These are phyloP conservation scores for Cephus pygmeus DNA, from an alignment of 2,888 invertebrate species.

Conservation along the genomic window DNA sequence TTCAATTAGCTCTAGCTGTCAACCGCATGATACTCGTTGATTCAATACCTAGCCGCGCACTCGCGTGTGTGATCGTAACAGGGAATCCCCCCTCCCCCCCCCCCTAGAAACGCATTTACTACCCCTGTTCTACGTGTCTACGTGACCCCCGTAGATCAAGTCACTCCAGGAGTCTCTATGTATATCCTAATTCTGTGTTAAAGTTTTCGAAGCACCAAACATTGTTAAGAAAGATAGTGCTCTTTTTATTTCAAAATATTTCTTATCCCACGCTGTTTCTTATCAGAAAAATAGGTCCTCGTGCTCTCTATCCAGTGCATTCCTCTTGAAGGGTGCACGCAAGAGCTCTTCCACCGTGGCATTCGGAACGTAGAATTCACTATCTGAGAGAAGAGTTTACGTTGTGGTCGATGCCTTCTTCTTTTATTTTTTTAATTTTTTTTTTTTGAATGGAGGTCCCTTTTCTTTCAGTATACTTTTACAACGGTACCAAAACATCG, in stretches of 20 bases:
- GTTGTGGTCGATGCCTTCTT: neutral
- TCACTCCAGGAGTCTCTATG: neutral
- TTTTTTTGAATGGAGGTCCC: neutral
- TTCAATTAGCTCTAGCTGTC: constrained; percentile 64
- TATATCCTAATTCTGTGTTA: neutral
- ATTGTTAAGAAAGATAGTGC: neutral
- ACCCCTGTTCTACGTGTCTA: neutral
- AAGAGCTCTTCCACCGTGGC: neutral
- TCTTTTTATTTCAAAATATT: neutral
- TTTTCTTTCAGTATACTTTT: neutral
- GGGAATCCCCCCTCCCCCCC: neutral
- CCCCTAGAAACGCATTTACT: neutral
- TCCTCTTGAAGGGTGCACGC: neutral
- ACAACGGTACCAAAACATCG: neutral
- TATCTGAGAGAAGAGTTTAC: neutral
- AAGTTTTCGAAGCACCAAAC: neutral
- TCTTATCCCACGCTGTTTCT: neutral
- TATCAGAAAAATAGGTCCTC: neutral
- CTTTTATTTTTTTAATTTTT: too few species aligned
- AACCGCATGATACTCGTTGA: constrained; percentile 63
- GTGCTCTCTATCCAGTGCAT: neutral
- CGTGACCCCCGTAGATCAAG: neutral
- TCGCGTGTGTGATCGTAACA: neutral
- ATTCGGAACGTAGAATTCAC: neutral
- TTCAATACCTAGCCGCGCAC: constrained; percentile 49